Percentiles rank a stretch among this genome's conserved stretches.
These are phyloP conservation scores for Caenorhabditis doughertyi DNA, from an alignment of 2,888 invertebrate species.

Conservation along the genomic window DNA sequence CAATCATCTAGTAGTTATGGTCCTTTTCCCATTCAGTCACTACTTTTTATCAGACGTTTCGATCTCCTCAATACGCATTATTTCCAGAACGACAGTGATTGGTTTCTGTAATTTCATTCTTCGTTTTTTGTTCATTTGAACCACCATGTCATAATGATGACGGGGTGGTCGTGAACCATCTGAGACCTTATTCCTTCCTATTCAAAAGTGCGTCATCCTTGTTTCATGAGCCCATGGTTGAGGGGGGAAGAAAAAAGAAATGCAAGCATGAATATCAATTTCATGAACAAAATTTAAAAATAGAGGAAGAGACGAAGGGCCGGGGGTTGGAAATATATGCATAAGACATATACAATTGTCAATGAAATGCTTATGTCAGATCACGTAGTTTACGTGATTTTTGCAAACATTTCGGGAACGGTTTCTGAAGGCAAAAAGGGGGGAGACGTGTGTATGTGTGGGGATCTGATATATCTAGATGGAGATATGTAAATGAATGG, in stretches of 20 bases:
- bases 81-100: not conserved
- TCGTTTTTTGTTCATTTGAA: not conserved
- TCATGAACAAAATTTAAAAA: not conserved
- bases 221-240: not conserved
- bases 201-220: slow-evolving; percentile 45
- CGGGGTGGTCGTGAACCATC: slow-evolving; percentile 24
- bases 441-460: too few relatives aligned
- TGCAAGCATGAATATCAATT: slow-evolving; percentile 21
- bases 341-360: slow-evolving; percentile 26
- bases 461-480: too few relatives aligned
- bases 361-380: not conserved
- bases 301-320: not conserved
- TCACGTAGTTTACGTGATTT: slow-evolving; percentile 53
- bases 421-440: not conserved
- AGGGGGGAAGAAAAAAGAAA: slow-evolving; percentile 4
- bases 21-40: not conserved
- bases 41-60: slow-evolving; percentile 30
- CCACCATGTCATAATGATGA: slow-evolving; percentile 13
- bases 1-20: not conserved
- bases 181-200: slow-evolving; percentile 9
- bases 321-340: not conserved
- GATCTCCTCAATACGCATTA: slow-evolving; percentile 32
- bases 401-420: slow-evolving; percentile 53
- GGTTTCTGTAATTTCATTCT: slow-evolving; percentile 36
- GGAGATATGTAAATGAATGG: not conserved